Evolutionary conservation across 2,888 invertebrate species (phyloP), one percentile per base, ranked within the genome.

Genomic region (Drosophila paracracens): DNA sequence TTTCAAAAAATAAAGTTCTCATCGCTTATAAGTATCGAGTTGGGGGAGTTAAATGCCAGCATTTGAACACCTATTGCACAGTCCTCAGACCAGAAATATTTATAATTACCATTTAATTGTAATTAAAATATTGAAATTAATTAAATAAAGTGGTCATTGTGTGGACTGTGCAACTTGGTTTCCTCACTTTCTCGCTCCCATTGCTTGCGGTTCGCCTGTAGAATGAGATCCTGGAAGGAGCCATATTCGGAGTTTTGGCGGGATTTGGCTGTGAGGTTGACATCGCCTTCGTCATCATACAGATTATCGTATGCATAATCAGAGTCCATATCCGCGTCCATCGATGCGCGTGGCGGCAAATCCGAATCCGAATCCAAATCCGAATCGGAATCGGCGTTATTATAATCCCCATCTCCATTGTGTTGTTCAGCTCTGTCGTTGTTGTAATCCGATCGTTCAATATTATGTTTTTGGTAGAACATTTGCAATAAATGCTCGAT

Each of bases 211-310:
- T 81, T 86, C 6, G 92, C 91, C 61, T 91, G 91, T 48, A 91
- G 48, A 31, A 91, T 91, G 4, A 91, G 73, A 10, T 91, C 92
- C 63, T 91, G 92, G 36, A 91, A 88, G 5, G 91, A 91, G 3
- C 88, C 88, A n/a, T 84, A 91, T 31, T 91, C 90, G 1, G 72
- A 74, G 29, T 88, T 89, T n/a, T 81, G 84, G 1, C 81, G 76
- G 4, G 87, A 81, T 63, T 86, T 91, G 16, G 84, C 81, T 7
- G 84, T 80, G 1, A 86, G 73, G 0, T 52, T 79, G 1, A 83
- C 80, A 56, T 91, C 92, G 29, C 86, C 80, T 53, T 91, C 91
- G 36, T 91, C 91, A 43, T 91, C 91, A 35, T 91, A 91, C 18
- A 91, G 65, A 65, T 90, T 90, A 38, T 91, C 91, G n/a, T 89